Evolutionary conservation across 2,888 invertebrate genomes (phyloP).

Genomic region (Apeira syringaria): DNA sequence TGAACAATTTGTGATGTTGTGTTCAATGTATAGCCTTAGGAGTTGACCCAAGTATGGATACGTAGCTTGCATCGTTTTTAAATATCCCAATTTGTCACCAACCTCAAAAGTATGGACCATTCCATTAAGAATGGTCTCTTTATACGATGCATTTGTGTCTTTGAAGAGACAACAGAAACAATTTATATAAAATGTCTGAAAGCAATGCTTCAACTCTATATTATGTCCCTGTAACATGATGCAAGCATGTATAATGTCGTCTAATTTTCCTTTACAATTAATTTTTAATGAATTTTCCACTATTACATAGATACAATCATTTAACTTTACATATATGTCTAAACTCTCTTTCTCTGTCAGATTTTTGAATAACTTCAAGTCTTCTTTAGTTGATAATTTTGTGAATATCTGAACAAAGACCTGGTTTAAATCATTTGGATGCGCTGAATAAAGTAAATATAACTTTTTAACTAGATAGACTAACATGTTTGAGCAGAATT

Average conservation of each 20-base stretch:
- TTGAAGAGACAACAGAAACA: constrained; percentile 53
- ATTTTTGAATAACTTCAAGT: constrained; percentile 46
- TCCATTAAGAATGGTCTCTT: constrained; percentile 48
- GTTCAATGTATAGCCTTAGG: constrained; percentile 58
- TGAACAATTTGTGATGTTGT: constrained; percentile 32
- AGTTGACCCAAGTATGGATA: constrained; percentile 63
- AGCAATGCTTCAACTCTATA: constrained; percentile 53
- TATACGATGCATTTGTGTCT: constrained; percentile 31
- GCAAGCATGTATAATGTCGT: constrained; percentile 36
- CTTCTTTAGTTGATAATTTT: constrained; percentile 44
- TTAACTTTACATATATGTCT: constrained; percentile 58
- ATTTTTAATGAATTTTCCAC: constrained; percentile 55
- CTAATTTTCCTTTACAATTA: constrained; percentile 45
- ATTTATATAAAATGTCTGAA: constrained; percentile 60
- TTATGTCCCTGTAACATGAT: constrained; percentile 49
- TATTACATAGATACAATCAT: constrained; percentile 59
- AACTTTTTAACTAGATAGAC: constrained; percentile 61
- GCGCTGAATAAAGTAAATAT: constrained; percentile 47
- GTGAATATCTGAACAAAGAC: constrained; percentile 51
- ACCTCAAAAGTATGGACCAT: constrained; percentile 48
- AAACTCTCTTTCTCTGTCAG: constrained; percentile 41
- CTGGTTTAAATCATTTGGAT: constrained; percentile 45
- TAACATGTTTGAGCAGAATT: constrained; percentile 53
- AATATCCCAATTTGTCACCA: constrained; percentile 53
- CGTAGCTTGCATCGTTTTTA: constrained; percentile 42